Evolutionary conservation across 2,113 vertebrate genomes (phyloP).

Genomic region (Mustela nigripes): DNA sequence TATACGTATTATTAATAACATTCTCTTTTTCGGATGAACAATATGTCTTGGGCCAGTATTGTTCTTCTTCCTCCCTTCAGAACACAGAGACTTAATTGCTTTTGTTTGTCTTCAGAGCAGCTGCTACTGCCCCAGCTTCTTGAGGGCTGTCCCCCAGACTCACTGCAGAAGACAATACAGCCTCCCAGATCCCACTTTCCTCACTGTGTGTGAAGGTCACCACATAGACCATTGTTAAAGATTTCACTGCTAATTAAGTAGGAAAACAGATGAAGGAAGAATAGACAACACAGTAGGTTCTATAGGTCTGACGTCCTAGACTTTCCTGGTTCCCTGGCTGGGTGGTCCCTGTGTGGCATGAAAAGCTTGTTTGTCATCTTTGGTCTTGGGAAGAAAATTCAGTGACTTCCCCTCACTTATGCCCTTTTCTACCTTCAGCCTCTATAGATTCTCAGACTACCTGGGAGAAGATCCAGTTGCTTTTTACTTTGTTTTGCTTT

Average conservation of each 20-base stretch:
- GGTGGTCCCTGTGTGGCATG: not conserved
- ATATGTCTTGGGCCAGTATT: not conserved
- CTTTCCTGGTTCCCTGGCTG: not conserved
- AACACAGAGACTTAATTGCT: not conserved
- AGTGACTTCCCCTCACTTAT: not conserved
- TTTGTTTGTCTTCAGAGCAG: not conserved
- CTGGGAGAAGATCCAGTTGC: not conserved
- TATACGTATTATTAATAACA: not conserved
- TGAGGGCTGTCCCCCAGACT: not conserved
- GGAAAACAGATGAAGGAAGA: not conserved
- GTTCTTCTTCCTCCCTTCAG: not conserved
- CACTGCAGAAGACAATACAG: not conserved
- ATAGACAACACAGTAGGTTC: not conserved
- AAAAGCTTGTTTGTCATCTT: not conserved
- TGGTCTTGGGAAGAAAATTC: not conserved
- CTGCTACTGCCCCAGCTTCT: not conserved
- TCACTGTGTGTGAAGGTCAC: not conserved
- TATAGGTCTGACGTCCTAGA: not conserved
- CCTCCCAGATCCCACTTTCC: not conserved
- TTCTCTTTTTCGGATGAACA: not conserved
- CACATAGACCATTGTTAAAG: not conserved
- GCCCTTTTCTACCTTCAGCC: not conserved
- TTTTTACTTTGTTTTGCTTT: not conserved
- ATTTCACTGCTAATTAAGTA: not conserved
- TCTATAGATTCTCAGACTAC: not conserved